phyloP scores from a whole-genome alignment of 2,797 vertebrate genomes.

The Hippopotamyrus pictus region DNA sequence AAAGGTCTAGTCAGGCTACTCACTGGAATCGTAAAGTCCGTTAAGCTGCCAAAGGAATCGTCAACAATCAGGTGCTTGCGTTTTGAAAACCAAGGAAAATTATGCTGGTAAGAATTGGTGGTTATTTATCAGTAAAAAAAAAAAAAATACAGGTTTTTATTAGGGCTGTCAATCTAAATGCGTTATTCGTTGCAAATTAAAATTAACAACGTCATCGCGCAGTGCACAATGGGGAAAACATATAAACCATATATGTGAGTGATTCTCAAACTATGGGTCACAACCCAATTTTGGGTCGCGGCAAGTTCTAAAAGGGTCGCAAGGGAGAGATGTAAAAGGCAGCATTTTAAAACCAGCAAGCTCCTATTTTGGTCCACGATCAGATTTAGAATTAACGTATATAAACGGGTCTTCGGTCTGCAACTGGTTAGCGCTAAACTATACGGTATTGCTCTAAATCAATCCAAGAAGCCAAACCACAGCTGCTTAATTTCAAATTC shows the following conservation, averaged over 20 bases:
- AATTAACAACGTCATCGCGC: not conserved
- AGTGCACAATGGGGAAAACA: not conserved
- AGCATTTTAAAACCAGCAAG: not conserved
- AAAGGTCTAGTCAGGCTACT: not conserved
- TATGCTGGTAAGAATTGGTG: not conserved
- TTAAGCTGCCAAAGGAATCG: not conserved
- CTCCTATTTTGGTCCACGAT: not conserved
- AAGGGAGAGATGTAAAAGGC: not conserved
- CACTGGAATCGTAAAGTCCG: not conserved
- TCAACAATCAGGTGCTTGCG: not conserved
- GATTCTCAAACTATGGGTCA: not conserved
- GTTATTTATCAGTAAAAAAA: not conserved
- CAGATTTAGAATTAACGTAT: not conserved
- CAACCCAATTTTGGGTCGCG: not conserved
- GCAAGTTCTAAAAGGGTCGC: not conserved
- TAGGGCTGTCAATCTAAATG: not conserved
- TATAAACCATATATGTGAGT: not conserved
- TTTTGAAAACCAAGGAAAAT: not conserved
- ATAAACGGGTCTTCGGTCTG: not conserved
- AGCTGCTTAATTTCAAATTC: not conserved
- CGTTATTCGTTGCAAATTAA: not conserved
- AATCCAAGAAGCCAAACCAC: not conserved
- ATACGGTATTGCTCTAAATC: not conserved
- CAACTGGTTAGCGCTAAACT: not conserved
- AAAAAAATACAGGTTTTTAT: not conserved